Conservation (phyloP, 2,113 vertebrate species). For the Phalacrocorax aristotelis region DNA sequence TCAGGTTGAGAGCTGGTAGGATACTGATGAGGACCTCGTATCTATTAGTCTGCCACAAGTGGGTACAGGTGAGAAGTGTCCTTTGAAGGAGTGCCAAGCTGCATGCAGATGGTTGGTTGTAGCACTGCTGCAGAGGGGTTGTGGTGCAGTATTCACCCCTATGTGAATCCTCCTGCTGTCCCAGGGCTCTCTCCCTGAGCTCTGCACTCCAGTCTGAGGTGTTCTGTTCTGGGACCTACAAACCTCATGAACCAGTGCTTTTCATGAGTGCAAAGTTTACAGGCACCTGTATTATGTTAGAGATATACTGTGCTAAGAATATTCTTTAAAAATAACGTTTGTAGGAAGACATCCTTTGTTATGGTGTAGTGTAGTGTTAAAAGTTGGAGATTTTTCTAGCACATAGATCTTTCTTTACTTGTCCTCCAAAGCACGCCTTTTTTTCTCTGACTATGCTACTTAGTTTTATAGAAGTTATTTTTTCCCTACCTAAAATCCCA, state of each 20-base stretch:
- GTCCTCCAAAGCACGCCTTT: background rate
- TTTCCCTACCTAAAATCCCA: background rate
- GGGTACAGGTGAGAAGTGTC: background rate
- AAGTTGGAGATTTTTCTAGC: background rate
- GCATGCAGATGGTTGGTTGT: background rate
- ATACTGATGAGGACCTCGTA: background rate
- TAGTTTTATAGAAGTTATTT: background rate
- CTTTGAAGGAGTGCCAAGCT: background rate
- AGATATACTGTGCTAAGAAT: background rate
- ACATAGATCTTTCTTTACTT: background rate
- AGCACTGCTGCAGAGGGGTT: background rate
- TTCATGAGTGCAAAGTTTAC: background rate
- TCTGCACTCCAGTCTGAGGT: background rate
- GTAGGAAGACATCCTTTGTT: background rate
- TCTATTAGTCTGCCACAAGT: background rate
- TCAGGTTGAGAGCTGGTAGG: background rate
- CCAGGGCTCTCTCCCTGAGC: background rate
- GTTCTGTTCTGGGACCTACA: background rate
- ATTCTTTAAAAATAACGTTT: background rate
- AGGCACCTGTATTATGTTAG: background rate
- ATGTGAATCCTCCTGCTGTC: background rate
- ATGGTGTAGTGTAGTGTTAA: background rate
- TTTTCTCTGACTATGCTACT: background rate
- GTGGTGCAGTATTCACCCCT: fast-evolving
- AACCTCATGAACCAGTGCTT: background rate